Conservation (phyloP, 2,797 vertebrate genomes). For the Furcifer pardalis region DNA sequence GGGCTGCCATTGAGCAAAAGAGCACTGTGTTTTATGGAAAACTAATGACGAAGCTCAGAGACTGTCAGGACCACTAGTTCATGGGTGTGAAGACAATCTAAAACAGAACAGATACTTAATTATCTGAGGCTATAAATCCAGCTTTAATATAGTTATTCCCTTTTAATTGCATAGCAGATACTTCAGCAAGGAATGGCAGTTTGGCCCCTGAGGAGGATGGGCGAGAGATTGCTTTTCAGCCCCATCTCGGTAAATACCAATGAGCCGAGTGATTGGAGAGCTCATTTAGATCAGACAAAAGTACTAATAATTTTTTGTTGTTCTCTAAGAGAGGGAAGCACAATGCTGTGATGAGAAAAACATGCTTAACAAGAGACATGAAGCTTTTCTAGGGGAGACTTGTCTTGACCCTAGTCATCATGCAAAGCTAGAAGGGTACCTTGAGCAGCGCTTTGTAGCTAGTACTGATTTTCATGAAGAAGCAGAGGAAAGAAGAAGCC, state of each 20-base stretch:
- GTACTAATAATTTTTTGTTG: slow-evolving; percentile 2
- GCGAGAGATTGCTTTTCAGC: slow-evolving; percentile 19
- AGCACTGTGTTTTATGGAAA: slow-evolving; percentile 78
- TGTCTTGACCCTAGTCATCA: background rate
- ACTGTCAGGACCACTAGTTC: slow-evolving; percentile 60
- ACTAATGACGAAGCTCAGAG: slow-evolving; percentile 77
- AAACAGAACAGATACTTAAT: slow-evolving; percentile 31
- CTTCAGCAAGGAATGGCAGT: slow-evolving; percentile 45
- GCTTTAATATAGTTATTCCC: slow-evolving; percentile 27
- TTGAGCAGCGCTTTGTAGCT: background rate
- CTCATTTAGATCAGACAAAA: slow-evolving; percentile 47
- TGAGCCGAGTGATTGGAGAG: slow-evolving; percentile 41
- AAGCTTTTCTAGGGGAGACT: slow-evolving; percentile 5
- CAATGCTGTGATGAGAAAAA: slow-evolving; percentile 39
- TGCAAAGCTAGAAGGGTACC: too few relatives aligned
- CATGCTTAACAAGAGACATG: slow-evolving; percentile 35
- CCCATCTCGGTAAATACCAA: slow-evolving; percentile 31
- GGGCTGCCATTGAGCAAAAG: slow-evolving; percentile 20
- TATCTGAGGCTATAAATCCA: slow-evolving; percentile 36
- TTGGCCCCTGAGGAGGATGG: slow-evolving; percentile 40
- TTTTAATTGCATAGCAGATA: slow-evolving; percentile 30
- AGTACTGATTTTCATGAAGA: background rate
- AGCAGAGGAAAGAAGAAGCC: background rate
- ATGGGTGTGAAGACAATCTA: slow-evolving; percentile 19
- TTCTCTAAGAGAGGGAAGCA: slow-evolving; percentile 61